A percentile compares a stretch with the other conserved stretches of the same genome.
Evolutionary conservation across 2,113 vertebrate species (phyloP).

Genomic region (Morone chrysops): DNA sequence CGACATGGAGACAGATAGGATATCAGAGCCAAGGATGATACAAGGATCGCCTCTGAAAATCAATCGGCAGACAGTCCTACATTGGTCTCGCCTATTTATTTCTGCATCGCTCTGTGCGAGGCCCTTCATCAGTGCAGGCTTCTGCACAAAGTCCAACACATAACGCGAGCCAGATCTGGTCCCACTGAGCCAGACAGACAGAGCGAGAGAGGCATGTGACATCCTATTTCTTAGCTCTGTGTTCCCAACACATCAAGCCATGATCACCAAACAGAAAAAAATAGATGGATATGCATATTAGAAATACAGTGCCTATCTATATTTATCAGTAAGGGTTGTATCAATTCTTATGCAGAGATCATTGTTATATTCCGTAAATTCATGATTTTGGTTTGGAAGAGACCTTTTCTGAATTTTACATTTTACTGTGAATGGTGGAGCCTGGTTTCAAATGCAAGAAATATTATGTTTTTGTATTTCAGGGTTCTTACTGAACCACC

Average conservation of each 20-base stretch:
- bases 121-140: conserved; percentile 58
- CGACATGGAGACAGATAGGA: conserved; percentile 76
- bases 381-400: not conserved
- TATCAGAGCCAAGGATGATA: conserved; percentile 79
- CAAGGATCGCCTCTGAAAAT: conserved; percentile 78
- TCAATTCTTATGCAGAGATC: not conserved
- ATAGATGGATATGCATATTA: not conserved
- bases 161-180: conserved; percentile 26
- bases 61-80: conserved; percentile 72
- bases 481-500: not conserved
- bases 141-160: conserved; percentile 37
- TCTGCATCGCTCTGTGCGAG: conserved; percentile 55
- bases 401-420: not conserved
- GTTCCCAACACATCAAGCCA: conserved; percentile 15
- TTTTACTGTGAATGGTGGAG: not conserved
- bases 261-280: not conserved
- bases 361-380: not conserved
- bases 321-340: not conserved
- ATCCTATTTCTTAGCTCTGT: not conserved
- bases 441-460: not conserved
- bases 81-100: conserved; percentile 68
- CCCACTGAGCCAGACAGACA: conserved; percentile 12
- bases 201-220: not conserved
- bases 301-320: not conserved
- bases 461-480: conserved; percentile 3